phyloP scores from a whole-genome alignment of 2,113 vertebrate species.

The Nothobranchius furzeri region DNA sequence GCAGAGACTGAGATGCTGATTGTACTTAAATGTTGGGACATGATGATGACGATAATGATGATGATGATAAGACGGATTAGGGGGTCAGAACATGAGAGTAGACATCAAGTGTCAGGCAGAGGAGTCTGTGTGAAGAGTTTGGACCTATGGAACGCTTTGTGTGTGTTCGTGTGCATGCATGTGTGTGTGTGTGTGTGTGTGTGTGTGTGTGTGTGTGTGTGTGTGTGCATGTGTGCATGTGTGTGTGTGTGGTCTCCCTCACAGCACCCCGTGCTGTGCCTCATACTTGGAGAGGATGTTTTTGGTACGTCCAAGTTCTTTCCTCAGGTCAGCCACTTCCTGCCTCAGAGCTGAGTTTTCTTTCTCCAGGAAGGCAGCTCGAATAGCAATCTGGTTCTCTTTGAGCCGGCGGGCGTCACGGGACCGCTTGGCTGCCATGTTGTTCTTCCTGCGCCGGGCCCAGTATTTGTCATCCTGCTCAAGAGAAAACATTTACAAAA shows the following conservation, averaged over 20 bases:
- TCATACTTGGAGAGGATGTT: constrained; percentile 94
- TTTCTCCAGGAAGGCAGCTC: constrained; percentile 95
- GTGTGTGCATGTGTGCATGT: too few species aligned
- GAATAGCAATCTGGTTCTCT: constrained; percentile 99
- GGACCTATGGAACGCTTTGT: too few species aligned
- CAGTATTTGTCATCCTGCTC: constrained; percentile 96
- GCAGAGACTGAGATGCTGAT: background rate
- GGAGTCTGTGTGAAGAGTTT: too few species aligned
- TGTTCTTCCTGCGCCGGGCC: constrained; percentile 98
- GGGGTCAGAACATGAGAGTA: too few species aligned
- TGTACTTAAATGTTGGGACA: constrained; percentile 13
- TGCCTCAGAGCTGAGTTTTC: constrained; percentile 92
- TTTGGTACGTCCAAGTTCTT: constrained; percentile 96
- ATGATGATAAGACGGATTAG: background rate
- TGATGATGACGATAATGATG: background rate
- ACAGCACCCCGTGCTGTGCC: constrained; percentile 90
- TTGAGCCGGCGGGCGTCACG: constrained; percentile 94
- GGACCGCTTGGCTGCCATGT: constrained; percentile 95
- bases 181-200: too few species aligned
- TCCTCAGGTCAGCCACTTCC: constrained; percentile 92
- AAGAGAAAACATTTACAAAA: background rate
- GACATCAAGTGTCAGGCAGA: too few species aligned
- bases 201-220: too few species aligned
- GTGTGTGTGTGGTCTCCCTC: constrained; percentile 37
- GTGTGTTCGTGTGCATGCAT: too few species aligned